phyloP scores from a whole-genome alignment of 2,888 invertebrate genomes.

The Magallana nippona region DNA sequence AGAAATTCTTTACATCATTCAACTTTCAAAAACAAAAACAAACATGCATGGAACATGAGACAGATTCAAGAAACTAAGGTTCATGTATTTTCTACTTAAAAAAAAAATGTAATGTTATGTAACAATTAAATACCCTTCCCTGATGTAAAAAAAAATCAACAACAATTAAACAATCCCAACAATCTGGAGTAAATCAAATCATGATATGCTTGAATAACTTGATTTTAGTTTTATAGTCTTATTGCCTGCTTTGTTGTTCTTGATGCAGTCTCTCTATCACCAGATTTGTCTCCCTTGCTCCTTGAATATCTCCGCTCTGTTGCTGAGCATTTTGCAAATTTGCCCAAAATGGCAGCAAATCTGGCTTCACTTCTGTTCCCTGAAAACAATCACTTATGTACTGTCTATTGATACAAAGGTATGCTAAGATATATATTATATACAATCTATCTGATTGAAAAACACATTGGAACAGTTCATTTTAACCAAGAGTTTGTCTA shows the following conservation, averaged over 20 bases:
- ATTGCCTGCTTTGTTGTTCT: constrained; percentile 4
- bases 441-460: too few relatives aligned
- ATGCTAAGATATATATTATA: too few relatives aligned
- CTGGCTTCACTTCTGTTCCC: constrained; percentile 60
- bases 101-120: too few relatives aligned
- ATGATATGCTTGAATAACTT: neutral
- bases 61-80: too few relatives aligned
- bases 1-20: too few relatives aligned
- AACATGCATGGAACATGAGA: too few relatives aligned
- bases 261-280: constrained; percentile 18
- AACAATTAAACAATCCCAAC: neutral
- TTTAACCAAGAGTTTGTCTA: neutral
- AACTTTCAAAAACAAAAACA: too few relatives aligned
- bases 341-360: constrained; percentile 58
- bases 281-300: constrained; percentile 50
- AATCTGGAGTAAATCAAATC: neutral
- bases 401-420: too few relatives aligned
- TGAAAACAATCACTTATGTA: constrained; percentile 34
- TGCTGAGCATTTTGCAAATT: constrained; percentile 57
- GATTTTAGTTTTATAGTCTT: neutral
- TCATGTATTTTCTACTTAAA: too few relatives aligned
- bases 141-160: neutral
- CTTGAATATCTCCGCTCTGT: constrained; percentile 54
- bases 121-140: neutral
- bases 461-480: neutral